Conservation (phyloP, 1,140 invertebrate genomes). For the Cydia splendana region DNA sequence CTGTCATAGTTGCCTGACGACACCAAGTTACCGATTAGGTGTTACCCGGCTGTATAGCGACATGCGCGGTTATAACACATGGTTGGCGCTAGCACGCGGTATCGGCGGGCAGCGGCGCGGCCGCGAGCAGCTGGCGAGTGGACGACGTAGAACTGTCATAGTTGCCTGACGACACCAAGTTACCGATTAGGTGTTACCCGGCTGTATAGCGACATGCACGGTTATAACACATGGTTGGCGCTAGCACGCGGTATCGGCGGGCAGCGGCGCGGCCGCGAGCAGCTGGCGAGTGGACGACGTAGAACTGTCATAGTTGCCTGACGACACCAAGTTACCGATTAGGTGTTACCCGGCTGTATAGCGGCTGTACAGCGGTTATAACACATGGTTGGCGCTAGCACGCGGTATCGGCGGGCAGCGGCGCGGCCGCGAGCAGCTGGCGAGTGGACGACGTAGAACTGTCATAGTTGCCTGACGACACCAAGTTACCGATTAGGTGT, state of each 20-base stretch:
- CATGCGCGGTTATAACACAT: not conserved
- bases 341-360: too few relatives aligned
- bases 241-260: conserved; percentile 60
- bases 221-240: not conserved
- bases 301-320: conserved; percentile 87
- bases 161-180: conserved; percentile 87
- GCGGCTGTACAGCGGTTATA: not conserved
- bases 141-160: conserved; percentile 88
- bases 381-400: conserved; percentile 45
- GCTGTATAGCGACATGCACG: not conserved
- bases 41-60: too few relatives aligned
- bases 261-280: conserved; percentile 66
- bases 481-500: too few relatives aligned
- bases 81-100: conserved; percentile 50
- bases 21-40: too few relatives aligned
- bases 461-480: conserved; percentile 86
- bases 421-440: conserved; percentile 79
- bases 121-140: conserved; percentile 82
- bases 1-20: conserved; percentile 88
- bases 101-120: conserved; percentile 51
- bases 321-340: conserved; percentile 79
- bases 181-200: too few relatives aligned
- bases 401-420: conserved; percentile 52
- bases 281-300: conserved; percentile 85
- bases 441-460: conserved; percentile 86